A percentile compares a stretch with the other conserved stretches of the same genome.
Evolutionary conservation across 1,140 invertebrate genomes (phyloP).

Genomic region (Spodoptera frugiperda): DNA sequence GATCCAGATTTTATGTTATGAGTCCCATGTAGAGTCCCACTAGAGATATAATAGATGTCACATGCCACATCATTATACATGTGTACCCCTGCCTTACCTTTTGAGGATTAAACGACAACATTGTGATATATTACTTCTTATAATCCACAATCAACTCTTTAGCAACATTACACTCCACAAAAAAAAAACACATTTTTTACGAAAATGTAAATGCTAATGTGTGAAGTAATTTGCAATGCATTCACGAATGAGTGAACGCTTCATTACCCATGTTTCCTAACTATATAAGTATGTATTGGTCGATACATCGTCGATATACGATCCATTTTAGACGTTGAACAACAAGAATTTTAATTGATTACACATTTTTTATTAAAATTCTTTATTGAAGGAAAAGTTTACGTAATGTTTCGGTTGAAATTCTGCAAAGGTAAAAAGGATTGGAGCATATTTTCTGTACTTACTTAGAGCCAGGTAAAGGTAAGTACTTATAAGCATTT

Average conservation of each 20-base stretch:
- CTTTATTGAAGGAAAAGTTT: neutral
- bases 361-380: neutral
- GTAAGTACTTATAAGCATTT: too few species aligned
- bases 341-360: conserved; percentile 16
- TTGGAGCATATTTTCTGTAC: neutral
- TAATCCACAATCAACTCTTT: too few species aligned
- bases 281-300: too few species aligned
- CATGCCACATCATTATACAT: too few species aligned
- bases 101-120: too few species aligned
- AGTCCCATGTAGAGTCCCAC: too few species aligned
- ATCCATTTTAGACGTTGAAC: neutral
- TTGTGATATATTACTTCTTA: too few species aligned
- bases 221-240: conserved; percentile 23
- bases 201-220: conserved; percentile 11
- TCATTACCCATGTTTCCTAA: conserved; percentile 22
- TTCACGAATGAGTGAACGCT: conserved; percentile 16
- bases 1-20: too few species aligned
- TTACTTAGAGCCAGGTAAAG: too few species aligned
- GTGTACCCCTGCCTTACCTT: too few species aligned
- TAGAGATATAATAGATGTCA: too few species aligned
- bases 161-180: too few species aligned
- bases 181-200: neutral
- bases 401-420: neutral
- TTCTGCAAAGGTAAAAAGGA: neutral
- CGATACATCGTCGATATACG: neutral